Evolutionary conservation across 2,888 invertebrate species (phyloP), one percentile per base, ranked within the genome.

Genomic region (Mimas tiliae): DNA sequence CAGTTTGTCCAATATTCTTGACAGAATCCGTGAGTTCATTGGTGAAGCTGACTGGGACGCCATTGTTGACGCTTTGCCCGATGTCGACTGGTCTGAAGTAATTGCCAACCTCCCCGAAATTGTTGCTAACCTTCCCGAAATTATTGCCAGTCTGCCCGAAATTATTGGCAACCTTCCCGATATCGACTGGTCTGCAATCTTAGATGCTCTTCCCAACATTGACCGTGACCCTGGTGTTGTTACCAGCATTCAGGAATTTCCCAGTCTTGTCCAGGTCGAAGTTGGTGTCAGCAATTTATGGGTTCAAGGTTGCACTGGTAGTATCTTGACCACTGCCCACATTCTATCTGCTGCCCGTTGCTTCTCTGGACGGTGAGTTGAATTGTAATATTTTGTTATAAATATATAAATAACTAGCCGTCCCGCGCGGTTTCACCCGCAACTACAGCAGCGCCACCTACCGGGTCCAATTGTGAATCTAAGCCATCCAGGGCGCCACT

Each of bases 321-420:
- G 34, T 33, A 69, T 78, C 0, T 38, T 78, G 12, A 78, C 70
- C 7, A 69, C 68, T 33, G 68, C 65, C 52, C 71, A 78, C 62
- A 19, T 77, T 0, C 7, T 80, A n/a, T 65, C 72, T 6, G 69
- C 74, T 16, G 80, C 79, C 14, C 66, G 67, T 1, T 79, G 81
- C 65, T 71, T 74, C 55, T 64, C 65, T n/a, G 75, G 70, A 6
- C 6, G 8, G 80, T 80, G 64, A 75, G 78, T 70, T 34, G 14
- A 33, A 65, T 33, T 4, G 16, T 16, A 1, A 7, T 21, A 7
- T 9, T 38, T 38, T 38, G 9, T 9, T 7, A 38, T 38, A 7
- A 38, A 38, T 27, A 27, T 27, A 27, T 27, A 27, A 3, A 4
- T 27, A 27, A 27, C 27, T n/a, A n/a, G n/a, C n/a, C n/a, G n/a